Base-by-base conservation (phyloP, 2,797 vertebrate genomes). In the Capromys pilorides region DNA sequence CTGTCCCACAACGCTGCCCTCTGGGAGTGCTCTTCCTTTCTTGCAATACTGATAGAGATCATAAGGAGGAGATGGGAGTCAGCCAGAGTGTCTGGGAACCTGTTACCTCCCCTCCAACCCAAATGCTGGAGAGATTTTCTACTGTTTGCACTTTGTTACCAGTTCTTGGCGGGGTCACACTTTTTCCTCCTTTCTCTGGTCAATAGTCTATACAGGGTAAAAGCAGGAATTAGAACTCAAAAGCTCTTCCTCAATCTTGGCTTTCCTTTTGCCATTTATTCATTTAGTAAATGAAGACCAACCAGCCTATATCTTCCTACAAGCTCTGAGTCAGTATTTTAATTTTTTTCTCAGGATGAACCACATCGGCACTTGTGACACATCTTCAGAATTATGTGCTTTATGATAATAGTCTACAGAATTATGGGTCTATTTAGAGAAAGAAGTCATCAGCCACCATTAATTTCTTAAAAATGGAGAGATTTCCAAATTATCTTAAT, bases 391-490 rank as follows among this genome's bases (percentile, higher is more conserved):
- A 90, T 80, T 85, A 86, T n/a, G 19, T 51, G 9, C 28, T 54
- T 79, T 79, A 51, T 33, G 14, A 79, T 79, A 54, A 79, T 78
- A 33, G 86, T 18, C 39, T 54, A 71, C 12, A 73, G 24, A 86
- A 89, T 75, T 75, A 83, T 22, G 24, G 24, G 4, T 26, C 39
- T 61, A 80, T 39, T 10, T 14, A 82, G 62, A 10, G 2, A 69
- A 83, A 33, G 16, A 94, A 64, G 75, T n/a, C 19, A 82, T 31
- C 5, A 10, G 62, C 57, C 9, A 0, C 66, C 49, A 81, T 62
- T 90, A 73, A 45, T 57, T 67, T 93, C 33, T 86, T n/a, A 64
- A 75, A 96, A 92, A 18, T 57, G 61, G 19, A 62, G 18, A 86
- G 49, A 28, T 86, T 83, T 86, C 57, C 14, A 57, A 33, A 28